Percentiles rank a stretch among this genome's conserved stretches.
These are phyloP conservation scores for Thereva unica DNA, from an alignment of 2,888 invertebrate genomes.

Conservation along the genomic window DNA sequence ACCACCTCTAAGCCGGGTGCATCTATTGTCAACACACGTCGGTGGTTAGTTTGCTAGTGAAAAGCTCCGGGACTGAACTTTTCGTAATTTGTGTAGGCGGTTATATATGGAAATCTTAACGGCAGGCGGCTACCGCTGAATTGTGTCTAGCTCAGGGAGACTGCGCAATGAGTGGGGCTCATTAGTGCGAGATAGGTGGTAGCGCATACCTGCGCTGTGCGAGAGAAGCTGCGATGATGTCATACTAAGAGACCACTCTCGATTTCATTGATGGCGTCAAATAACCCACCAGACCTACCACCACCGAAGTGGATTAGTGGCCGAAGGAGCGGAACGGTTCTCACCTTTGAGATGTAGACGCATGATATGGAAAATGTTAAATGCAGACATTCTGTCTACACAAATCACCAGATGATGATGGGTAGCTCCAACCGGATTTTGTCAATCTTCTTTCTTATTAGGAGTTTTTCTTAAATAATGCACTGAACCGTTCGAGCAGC, in stretches of 20 bases:
- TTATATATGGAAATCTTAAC: constrained; percentile 39
- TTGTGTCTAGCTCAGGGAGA: constrained; percentile 8
- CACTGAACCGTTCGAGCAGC: too few relatives aligned
- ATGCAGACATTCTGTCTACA: neutral
- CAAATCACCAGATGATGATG: too few relatives aligned
- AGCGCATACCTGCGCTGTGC: neutral
- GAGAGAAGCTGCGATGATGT: neutral
- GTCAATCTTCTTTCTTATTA: constrained; percentile 12
- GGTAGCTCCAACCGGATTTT: too few relatives aligned
- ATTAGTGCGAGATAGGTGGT: constrained; percentile 2
- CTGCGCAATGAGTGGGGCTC: constrained; percentile 23
- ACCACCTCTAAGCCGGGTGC: too few relatives aligned
- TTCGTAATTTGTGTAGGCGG: constrained; percentile 37
- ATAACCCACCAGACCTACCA: constrained; percentile 11
- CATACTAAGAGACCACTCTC: constrained; percentile 25
- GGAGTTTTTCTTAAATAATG: neutral
- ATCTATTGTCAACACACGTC: too few relatives aligned
- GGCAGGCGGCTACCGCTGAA: neutral
- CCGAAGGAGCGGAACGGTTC: constrained; percentile 37
- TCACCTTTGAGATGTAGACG: constrained; percentile 5
- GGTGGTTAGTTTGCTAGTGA: constrained; percentile 2
- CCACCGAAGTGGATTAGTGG: constrained; percentile 10
- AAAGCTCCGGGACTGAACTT: constrained; percentile 38
- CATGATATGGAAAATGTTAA: neutral
- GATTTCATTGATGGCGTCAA: constrained; percentile 36